These are phyloP conservation scores for Deroplatys truncata DNA, from an alignment of 2,888 invertebrate species.

Conservation along the genomic window DNA sequence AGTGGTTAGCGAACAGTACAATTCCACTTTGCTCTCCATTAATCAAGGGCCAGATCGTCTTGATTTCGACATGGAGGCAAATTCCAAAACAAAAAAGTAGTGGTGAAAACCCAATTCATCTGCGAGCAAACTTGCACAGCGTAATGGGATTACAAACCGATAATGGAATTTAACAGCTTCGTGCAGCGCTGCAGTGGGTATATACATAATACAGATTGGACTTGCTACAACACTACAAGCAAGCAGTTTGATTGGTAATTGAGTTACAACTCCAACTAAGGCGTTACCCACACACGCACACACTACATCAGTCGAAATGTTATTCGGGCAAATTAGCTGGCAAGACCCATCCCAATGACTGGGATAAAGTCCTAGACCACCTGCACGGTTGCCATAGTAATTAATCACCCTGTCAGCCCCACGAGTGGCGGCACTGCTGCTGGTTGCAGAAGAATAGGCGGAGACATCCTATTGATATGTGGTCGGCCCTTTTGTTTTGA, in stretches of 20 bases:
- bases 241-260: conserved; percentile 3
- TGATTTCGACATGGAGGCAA: neutral
- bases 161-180: neutral
- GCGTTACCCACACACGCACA: neutral
- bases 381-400: neutral
- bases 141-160: neutral
- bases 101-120: neutral
- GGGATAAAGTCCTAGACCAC: neutral
- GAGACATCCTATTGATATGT: neutral
- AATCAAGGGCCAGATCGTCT: neutral
- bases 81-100: too few relatives aligned
- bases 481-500: neutral
- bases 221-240: neutral
- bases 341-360: neutral
- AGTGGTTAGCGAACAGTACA: neutral
- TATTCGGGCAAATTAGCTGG: neutral
- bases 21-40: neutral
- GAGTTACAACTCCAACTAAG: neutral
- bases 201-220: neutral
- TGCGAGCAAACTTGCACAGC: neutral
- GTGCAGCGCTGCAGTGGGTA: neutral
- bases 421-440: neutral
- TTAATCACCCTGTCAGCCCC: conserved; percentile 1
- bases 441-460: neutral
- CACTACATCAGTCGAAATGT: neutral